phyloP scores from a whole-genome alignment of 2,797 vertebrate species.

The Masticophis lateralis region DNA sequence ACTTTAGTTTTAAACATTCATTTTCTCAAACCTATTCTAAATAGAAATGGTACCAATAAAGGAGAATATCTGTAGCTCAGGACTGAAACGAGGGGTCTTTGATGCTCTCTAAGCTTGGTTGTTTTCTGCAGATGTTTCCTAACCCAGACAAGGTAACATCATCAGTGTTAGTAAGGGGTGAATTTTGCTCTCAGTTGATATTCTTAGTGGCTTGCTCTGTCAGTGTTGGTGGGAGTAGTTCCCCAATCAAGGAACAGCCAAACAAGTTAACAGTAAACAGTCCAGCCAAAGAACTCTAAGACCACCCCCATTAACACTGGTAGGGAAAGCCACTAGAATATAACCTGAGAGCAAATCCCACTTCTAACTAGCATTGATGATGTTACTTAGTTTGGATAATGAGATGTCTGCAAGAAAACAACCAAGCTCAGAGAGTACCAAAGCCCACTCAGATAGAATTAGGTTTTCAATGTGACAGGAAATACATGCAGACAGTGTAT shows the following conservation, averaged over 20 bases:
- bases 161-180: background rate
- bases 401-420: background rate
- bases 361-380: background rate
- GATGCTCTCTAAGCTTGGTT: background rate
- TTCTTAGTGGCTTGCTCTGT: background rate
- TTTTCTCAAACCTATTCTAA: background rate
- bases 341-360: background rate
- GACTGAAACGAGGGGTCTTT: background rate
- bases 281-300: background rate
- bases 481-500: background rate
- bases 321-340: background rate
- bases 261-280: background rate
- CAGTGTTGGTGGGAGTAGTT: background rate
- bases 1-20: background rate
- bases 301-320: background rate
- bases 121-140: background rate
- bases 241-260: background rate
- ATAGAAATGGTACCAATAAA: background rate
- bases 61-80: background rate
- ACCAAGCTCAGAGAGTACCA: background rate
- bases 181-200: background rate
- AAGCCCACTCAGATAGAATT: background rate
- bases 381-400: background rate
- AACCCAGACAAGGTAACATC: background rate
- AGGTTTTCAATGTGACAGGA: background rate